Evolutionary conservation across 2,113 vertebrate genomes (phyloP).

Genomic region (Opisthocomus hoazin): DNA sequence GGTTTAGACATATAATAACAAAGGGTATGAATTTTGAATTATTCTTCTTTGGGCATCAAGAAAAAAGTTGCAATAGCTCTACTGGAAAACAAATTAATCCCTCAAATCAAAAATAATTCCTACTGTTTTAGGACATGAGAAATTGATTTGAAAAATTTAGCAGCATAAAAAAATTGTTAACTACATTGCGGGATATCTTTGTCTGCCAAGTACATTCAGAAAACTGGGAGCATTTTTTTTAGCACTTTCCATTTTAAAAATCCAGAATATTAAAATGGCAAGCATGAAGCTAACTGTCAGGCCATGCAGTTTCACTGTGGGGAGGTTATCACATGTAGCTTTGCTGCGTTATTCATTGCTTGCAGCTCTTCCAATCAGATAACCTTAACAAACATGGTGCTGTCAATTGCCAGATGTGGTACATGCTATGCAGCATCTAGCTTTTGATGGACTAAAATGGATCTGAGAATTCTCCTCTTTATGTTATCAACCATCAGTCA

Average conservation of each 20-base stretch:
- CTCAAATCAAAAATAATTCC: not conserved
- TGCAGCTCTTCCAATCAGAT: slow-evolving; percentile 26
- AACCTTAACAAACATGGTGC: slow-evolving; percentile 40
- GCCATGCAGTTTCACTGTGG: slow-evolving; percentile 4
- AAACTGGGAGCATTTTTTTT: not conserved
- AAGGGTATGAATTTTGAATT: not conserved
- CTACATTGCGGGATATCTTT: not conserved
- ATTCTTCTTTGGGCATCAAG: not conserved
- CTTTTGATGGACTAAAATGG: slow-evolving; percentile 31
- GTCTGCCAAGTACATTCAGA: not conserved
- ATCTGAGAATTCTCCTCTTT: slow-evolving; percentile 24
- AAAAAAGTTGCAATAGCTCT: not conserved
- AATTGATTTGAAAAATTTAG: not conserved
- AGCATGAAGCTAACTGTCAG: not conserved
- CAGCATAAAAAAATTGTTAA: not conserved
- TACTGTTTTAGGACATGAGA: not conserved
- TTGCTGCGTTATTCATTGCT: slow-evolving; percentile 21
- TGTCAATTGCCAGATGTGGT: slow-evolving; percentile 35
- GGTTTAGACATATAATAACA: not conserved
- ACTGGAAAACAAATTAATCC: not conserved
- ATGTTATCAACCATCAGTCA: slow-evolving; percentile 52
- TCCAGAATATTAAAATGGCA: not conserved
- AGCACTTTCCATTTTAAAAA: not conserved
- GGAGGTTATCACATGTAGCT: slow-evolving; percentile 32
- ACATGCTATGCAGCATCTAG: not conserved